Conservation (phyloP, 2,888 invertebrate species). For the Epistrophe eligans region DNA sequence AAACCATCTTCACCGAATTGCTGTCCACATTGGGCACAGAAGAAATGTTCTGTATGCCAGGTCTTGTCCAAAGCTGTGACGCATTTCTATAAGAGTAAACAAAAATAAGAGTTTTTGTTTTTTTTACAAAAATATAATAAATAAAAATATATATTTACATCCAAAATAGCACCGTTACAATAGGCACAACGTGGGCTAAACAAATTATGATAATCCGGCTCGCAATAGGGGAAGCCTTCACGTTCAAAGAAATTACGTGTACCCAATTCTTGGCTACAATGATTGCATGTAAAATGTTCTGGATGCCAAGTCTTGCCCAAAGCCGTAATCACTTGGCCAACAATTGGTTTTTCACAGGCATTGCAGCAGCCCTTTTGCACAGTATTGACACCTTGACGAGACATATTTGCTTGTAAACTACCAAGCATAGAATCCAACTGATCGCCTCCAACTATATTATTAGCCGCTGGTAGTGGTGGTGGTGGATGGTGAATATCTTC, state of each 20-base stretch:
- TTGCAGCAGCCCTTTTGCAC: slow-evolving; percentile 99
- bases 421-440: slow-evolving; percentile 86
- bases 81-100: slow-evolving; percentile 91
- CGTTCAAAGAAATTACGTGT: slow-evolving; percentile 99
- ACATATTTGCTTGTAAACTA: slow-evolving; percentile 96
- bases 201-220: slow-evolving; percentile 98
- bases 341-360: slow-evolving; percentile 99
- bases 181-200: slow-evolving; percentile 99
- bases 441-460: slow-evolving; percentile 80
- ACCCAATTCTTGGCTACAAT: slow-evolving; percentile 98
- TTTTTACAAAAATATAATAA: not conserved
- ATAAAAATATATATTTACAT: slow-evolving; percentile 86
- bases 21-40: slow-evolving; percentile 98
- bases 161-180: slow-evolving; percentile 99
- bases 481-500: slow-evolving; percentile 78
- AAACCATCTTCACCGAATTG: slow-evolving; percentile 99
- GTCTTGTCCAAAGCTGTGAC: slow-evolving; percentile 98
- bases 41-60: slow-evolving; percentile 99
- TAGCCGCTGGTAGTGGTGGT: slow-evolving; percentile 19
- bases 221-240: slow-evolving; percentile 98
- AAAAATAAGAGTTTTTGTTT: slow-evolving; percentile 29
- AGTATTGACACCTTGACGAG: slow-evolving; percentile 98
- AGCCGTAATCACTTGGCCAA: slow-evolving; percentile 97
- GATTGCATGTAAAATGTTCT: slow-evolving; percentile 99
- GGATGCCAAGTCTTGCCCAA: slow-evolving; percentile 99